Evolutionary conservation across 2,113 vertebrate genomes (phyloP), one percentile per base, ranked within the genome.

Genomic region (Hyaena hyaena): DNA sequence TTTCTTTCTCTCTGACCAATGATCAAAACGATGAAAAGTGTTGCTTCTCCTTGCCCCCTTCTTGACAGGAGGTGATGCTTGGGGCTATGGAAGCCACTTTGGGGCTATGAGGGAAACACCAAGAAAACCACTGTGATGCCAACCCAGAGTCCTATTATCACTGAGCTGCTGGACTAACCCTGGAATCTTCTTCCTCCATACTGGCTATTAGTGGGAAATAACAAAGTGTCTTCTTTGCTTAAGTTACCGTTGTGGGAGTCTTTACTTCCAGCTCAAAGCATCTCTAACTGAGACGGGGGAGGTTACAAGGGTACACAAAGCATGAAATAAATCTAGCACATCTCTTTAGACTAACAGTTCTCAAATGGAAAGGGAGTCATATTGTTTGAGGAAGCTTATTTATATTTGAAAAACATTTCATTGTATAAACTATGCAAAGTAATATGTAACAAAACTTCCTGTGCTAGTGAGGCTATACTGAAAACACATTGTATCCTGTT

Each of bases 211-310:
- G 12, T 63, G 21, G 86, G 85, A 93, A 74, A 58, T 86, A 90
- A 74, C 35, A 10, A 80, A 90, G 58, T 19, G 19, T 23, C 28
- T 92, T 85, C 11, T 87, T 87, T 84, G 15, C 85, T 93, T 45
- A 81, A 26, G 12, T 48, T 26, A 80, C 55, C 50, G 43, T 76
- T 21, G 12, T 55, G 43, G 83, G 79, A 84, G 76, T 63, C 76
- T 95, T 76, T 76, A 83, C 50, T 69, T n/a, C n/a, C 6, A 91
- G 69, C 74, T 85, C 45, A 73, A 74, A 82, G 35, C 86, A 90
- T 76, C 55, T 73, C 74, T 77, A 53, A 65, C 3, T 68, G 12
- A 63, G 81, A 82, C 28, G 45, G 23, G 5, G 21, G 33, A 50
- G 53, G 15, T 39, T 43, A 53, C 21, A 16, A 39, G n/a, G 21